phyloP scores from a whole-genome alignment of 2,888 invertebrate species.

The Lepetodrilus schrolli region DNA sequence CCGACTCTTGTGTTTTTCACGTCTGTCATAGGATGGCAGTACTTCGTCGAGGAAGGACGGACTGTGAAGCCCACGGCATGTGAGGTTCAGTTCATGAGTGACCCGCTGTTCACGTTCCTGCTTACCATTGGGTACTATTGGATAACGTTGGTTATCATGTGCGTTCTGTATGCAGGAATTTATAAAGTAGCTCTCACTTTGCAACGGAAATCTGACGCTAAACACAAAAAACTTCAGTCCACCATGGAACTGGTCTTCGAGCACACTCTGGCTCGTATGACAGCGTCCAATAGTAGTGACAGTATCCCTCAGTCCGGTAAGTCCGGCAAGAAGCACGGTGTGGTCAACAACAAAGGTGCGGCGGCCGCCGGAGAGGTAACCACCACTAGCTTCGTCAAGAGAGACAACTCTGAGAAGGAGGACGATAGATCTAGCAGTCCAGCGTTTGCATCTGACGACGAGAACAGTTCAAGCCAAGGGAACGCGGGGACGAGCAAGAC shows the following conservation, averaged over 20 bases:
- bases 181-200: constrained; percentile 97
- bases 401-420: constrained; percentile 73
- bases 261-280: constrained; percentile 50
- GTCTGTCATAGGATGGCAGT: constrained; percentile 99
- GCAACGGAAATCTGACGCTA: constrained; percentile 97
- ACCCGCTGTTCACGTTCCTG: constrained; percentile 97
- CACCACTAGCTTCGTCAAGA: constrained; percentile 44
- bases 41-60: constrained; percentile 90
- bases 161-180: constrained; percentile 96
- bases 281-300: constrained; percentile 33
- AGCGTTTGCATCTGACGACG: constrained; percentile 96
- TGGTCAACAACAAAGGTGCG: constrained; percentile 34
- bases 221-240: constrained; percentile 84
- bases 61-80: constrained; percentile 91
- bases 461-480: constrained; percentile 75
- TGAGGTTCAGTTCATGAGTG: constrained; percentile 96
- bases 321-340: constrained; percentile 34
- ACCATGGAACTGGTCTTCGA: constrained; percentile 78
- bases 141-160: constrained; percentile 95
- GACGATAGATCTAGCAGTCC: constrained; percentile 89
- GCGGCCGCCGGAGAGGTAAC: constrained; percentile 27
- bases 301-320: constrained; percentile 35
- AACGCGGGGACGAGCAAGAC: constrained; percentile 34
- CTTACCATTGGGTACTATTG: constrained; percentile 97
- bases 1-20: constrained; percentile 97